phyloP scores from a whole-genome alignment of 2,888 invertebrate species.

The Auanema freiburgensis region DNA sequence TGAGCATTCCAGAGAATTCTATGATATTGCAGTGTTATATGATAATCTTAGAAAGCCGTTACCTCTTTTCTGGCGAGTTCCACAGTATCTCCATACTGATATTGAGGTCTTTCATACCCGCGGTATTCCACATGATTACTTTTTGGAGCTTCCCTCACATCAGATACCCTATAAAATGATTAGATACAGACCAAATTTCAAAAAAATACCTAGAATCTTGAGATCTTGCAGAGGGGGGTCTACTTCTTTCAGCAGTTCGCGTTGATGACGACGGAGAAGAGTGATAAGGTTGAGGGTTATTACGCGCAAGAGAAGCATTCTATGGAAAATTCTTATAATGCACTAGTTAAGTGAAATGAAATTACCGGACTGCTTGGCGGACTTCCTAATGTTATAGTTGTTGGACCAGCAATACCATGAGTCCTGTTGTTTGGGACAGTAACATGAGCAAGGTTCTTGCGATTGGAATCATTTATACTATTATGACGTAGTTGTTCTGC shows the following conservation, averaged over 20 bases:
- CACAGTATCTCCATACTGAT: neutral
- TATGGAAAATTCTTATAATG: too few relatives aligned
- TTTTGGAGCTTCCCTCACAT: neutral
- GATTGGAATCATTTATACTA: slow-evolving; percentile 12
- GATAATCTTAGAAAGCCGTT: neutral
- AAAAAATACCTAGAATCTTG: slow-evolving; percentile 6
- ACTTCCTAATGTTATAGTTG: slow-evolving; percentile 41
- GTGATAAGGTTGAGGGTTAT: slow-evolving; percentile 5
- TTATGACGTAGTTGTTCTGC: slow-evolving; percentile 35
- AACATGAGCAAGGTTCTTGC: slow-evolving; percentile 3
- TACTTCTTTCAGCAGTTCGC: slow-evolving; percentile 10
- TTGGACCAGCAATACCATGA: slow-evolving; percentile 23
- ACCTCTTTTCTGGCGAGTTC: neutral
- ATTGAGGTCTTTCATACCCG: neutral
- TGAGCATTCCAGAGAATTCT: slow-evolving; percentile 52
- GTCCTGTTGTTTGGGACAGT: neutral
- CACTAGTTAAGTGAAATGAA: neutral
- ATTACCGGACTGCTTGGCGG: slow-evolving; percentile 34
- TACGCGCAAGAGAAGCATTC: slow-evolving; percentile 11
- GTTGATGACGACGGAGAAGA: slow-evolving; percentile 8
- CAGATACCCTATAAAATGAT: neutral
- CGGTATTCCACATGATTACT: neutral
- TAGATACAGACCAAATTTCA: neutral
- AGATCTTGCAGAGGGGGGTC: slow-evolving; percentile 12
- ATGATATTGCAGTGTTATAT: neutral